Evolutionary conservation across 37 sponge, comb jelly and placozoan species (phyloP), one percentile per base, ranked within the genome.

Genomic region (Hormiphora californensis): DNA sequence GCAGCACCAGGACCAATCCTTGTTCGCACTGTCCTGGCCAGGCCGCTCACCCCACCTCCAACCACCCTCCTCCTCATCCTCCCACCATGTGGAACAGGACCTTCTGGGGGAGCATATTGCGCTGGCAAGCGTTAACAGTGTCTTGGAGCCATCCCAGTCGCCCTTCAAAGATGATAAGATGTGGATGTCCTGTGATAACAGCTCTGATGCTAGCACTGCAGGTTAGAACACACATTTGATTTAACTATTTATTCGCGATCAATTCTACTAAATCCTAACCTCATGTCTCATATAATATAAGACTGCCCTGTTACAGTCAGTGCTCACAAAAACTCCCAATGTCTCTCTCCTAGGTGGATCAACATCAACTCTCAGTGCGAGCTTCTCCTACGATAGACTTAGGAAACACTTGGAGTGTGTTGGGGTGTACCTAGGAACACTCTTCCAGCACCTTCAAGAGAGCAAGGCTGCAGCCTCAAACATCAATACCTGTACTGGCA

Each of bases 31-130:
- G 68, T 65, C 68, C 5, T 65, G 68, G 68, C 68, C 68, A 1
- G 34, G 35, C 25, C n/a, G n/a, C n/a, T n/a, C n/a, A n/a, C n/a
- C n/a, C n/a, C n/a, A n/a, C n/a, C n/a, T n/a, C n/a, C n/a, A n/a
- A n/a, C n/a, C n/a, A n/a, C n/a, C n/a, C n/a, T n/a, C n/a, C n/a
- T n/a, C n/a, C n/a, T n/a, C n/a, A n/a, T n/a, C n/a, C n/a, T n/a
- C n/a, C n/a, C n/a, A n/a, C n/a, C n/a, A n/a, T n/a, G n/a, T n/a
- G n/a, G n/a, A n/a, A n/a, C n/a, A n/a, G n/a, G n/a, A n/a, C n/a
- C n/a, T n/a, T n/a, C n/a, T n/a, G 4, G 68, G 39, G 1, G 68
- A 65, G 38, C 68, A 65, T 39, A 65, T 65, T 7, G 68, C 68
- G 11, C 68, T 65, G 21, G 31, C 68, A 17, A 36, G 38, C 11